Evolutionary conservation across 2,888 invertebrate species (phyloP), one percentile per base, ranked within the genome.

Genomic region (Melipona beecheii): DNA sequence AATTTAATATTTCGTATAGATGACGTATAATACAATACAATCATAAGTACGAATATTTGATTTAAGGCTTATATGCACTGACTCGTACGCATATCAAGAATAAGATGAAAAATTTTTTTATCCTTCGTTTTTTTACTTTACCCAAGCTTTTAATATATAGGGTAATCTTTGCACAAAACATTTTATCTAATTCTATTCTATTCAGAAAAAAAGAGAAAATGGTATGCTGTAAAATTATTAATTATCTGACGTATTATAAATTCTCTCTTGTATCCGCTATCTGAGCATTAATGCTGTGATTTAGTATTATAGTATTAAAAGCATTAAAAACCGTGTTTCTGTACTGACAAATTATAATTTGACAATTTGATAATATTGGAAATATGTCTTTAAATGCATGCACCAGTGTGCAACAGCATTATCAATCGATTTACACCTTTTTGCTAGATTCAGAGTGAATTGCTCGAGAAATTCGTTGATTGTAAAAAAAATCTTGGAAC

Each of bases 261-360:
- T 27, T 66, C 78, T 84, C 74, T 81, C 80, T 86, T 76, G 75
- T 82, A 70, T 56, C 72, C 72, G 31, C 68, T 69, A 73, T 87
- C 75, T 19, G 49, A 82, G 78, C 81, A 87, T 75, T 58, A 76
- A 82, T 68, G 70, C 82, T 87, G 87, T 83, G 82, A 87, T 87
- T 80, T 85, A 82, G 65, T 81, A 77, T 85, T 85, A 84, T 82
- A 36, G 52, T 31, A n/a, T 75, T 79, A 66, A 83, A 79, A 65
- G 86, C 81, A 83, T 88, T 85, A 36, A 49, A 77, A 86, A 78
- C 77, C 83, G 85, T 85, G 79, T 81, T 65, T 78, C 72, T 62
- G 6, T 58, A 73, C 50, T 58, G 60, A 79, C 52, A 84, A 86
- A 81, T 81, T 78, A 83, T 84, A 78, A 85, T 88, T 86, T 84